phyloP scores from a whole-genome alignment of 2,113 vertebrate species.

The Polypterus senegalus region DNA sequence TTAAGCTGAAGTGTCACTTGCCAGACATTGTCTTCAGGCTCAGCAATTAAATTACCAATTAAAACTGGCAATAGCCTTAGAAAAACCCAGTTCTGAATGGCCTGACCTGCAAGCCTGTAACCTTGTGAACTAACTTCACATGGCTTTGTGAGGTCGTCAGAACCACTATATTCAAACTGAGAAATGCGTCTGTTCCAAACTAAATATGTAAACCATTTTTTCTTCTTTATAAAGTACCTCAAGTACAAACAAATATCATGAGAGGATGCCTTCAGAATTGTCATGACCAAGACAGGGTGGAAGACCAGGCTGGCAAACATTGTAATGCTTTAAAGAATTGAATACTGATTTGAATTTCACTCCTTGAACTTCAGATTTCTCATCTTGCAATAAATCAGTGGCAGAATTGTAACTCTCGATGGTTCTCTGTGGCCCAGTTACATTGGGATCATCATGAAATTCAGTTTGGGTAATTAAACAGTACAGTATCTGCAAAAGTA shows the following conservation, averaged over 20 bases:
- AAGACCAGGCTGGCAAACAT: constrained; percentile 10
- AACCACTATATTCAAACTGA: constrained; percentile 6
- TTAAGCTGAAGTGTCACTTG: constrained; percentile 18
- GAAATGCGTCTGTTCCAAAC: constrained; percentile 1
- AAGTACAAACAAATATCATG: constrained; percentile 7
- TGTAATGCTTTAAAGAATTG: constrained; percentile 13
- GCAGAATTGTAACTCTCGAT: constrained; percentile 18
- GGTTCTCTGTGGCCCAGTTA: constrained; percentile 18
- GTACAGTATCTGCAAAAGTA: constrained; percentile 25
- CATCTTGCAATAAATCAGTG: constrained; percentile 12
- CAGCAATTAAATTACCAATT: constrained; percentile 2
- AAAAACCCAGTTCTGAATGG: constrained; percentile 5
- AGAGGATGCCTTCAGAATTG: constrained; percentile 3
- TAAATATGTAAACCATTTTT: constrained; percentile 11
- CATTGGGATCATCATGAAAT: constrained; percentile 18
- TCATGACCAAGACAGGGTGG: not conserved
- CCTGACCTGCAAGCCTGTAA: constrained; percentile 6
- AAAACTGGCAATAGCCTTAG: constrained; percentile 7
- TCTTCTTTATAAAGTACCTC: constrained; percentile 4
- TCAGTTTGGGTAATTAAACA: constrained; percentile 20
- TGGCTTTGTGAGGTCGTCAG: constrained; percentile 3
- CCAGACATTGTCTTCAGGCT: constrained; percentile 5
- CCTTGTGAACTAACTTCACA: constrained; percentile 2
- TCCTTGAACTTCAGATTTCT: constrained; percentile 10
- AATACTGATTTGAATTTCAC: constrained; percentile 22